Evolutionary conservation across 1,140 invertebrate genomes (phyloP), one percentile per base, ranked within the genome.

Genomic region (Agraylea sexmaculata): DNA sequence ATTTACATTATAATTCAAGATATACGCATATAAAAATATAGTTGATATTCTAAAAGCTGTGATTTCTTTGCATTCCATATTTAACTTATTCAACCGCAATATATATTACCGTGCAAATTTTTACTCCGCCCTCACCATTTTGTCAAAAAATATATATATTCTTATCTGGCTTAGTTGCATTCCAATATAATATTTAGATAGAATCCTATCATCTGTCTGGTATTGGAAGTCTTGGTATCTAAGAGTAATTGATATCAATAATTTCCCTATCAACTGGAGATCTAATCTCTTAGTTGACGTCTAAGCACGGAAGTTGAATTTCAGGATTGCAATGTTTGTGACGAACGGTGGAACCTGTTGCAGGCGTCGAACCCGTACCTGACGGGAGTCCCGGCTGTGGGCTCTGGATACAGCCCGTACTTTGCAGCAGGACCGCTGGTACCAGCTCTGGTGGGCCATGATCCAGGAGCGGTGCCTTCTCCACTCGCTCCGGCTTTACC

Each of bases 351-450:
- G 45, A 42, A 37, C 54, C 57, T 66, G 52, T 62, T 53, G 46
- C 70, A 90, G 84, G 83, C 85, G 54, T 81, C 83, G 56, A 87
- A 83, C 64, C 84, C 86, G 51, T 91, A 90, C 71, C 73, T 91
- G 67, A 79, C 84, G 53, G 82, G 83, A 55, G 81, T 89, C 69
- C 84, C 85, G 52, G 74, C 75, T 65, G 78, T 83, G 53, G 78
- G 79, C 55, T 84, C 77, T 63, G 81, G 83, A 53, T 89, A 87
- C 71, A 86, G 78, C 62, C 86, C 85, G 53, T 89, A 87, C 68
- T 83, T 83, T 60, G 80, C 83, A 52, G 80, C 83, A 55, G 84
- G 83, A 53, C 83, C 83, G 51, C 76, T 90, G 64, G 84, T 90
- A 75, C 68, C 77, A 44, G 71, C 81, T 62, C 78, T 89, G 67